Evolutionary conservation across 2,113 vertebrate species (phyloP).

Genomic region (Gallinago media): DNA sequence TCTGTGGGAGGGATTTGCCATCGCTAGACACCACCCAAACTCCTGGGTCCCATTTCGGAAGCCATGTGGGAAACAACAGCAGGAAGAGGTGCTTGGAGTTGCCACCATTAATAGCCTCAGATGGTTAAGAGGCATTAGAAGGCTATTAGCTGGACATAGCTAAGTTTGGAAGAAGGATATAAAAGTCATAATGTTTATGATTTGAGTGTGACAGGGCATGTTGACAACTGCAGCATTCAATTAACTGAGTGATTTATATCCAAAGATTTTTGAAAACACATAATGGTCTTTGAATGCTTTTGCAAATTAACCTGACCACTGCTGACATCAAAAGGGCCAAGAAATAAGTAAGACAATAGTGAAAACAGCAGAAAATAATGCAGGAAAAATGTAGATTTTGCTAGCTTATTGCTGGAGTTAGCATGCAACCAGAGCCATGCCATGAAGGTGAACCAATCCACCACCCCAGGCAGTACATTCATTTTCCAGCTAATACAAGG

Average conservation of each 20-base stretch:
- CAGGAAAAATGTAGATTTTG: neutral
- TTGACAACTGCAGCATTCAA: neutral
- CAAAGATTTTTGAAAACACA: neutral
- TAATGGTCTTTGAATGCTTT: neutral
- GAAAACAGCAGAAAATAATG: neutral
- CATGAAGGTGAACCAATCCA: neutral
- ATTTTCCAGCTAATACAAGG: neutral
- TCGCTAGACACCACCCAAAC: neutral
- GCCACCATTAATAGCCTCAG: neutral
- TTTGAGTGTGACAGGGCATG: neutral
- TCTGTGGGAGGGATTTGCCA: neutral
- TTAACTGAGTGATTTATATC: neutral
- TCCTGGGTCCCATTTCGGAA: neutral
- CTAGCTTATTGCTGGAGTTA: neutral
- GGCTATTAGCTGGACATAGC: neutral
- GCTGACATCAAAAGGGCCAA: neutral
- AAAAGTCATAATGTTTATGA: neutral
- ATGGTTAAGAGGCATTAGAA: neutral
- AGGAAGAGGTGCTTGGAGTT: neutral
- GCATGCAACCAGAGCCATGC: fast-evolving
- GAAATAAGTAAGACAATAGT: neutral
- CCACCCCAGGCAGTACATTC: neutral
- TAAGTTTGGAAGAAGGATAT: neutral
- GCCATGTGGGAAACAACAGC: neutral
- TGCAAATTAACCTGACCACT: neutral